A percentile compares a stretch with the other conserved stretches of the same genome.
Conservation (phyloP, 2,113 vertebrate species). For the Pantherophis guttatus region DNA sequence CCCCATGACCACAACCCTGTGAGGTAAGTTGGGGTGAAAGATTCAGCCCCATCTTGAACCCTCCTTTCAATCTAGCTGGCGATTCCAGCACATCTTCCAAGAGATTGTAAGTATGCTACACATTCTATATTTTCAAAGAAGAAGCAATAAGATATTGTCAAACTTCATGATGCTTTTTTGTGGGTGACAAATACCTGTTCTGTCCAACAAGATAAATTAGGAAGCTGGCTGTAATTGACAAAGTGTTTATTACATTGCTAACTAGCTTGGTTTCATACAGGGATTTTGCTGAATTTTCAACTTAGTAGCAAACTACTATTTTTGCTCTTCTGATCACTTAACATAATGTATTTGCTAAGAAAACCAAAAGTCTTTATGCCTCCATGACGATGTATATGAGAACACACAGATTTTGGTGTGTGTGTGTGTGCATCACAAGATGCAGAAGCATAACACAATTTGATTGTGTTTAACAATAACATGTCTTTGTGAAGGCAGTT, state of each 20-base stretch:
- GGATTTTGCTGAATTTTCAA: background rate
- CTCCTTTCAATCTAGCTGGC: no score
- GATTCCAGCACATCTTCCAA: background rate
- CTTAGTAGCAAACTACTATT: background rate
- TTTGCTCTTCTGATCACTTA: background rate
- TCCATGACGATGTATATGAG: background rate
- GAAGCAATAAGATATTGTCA: constrained; percentile 16
- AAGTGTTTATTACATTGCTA: background rate
- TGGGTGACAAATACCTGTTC: constrained; percentile 25
- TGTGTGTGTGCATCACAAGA: background rate
- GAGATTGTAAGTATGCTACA: constrained; percentile 19
- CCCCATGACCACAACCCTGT: background rate
- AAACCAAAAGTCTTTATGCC: constrained; percentile 7
- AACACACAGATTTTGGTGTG: background rate
- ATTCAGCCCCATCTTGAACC: no score
- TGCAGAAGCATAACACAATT: background rate
- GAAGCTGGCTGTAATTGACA: constrained; percentile 34
- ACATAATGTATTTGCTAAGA: constrained; percentile 2
- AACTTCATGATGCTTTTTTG: constrained; percentile 21
- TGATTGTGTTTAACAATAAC: constrained; percentile 23
- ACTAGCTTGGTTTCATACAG: background rate
- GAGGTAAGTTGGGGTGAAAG: background rate
- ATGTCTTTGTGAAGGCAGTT: constrained; percentile 2
- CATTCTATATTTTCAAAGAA: constrained; percentile 39
- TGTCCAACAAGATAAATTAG: constrained; percentile 41